Evolutionary conservation across 2,113 vertebrate genomes (phyloP).

Genomic region (Sigmodon hispidus): DNA sequence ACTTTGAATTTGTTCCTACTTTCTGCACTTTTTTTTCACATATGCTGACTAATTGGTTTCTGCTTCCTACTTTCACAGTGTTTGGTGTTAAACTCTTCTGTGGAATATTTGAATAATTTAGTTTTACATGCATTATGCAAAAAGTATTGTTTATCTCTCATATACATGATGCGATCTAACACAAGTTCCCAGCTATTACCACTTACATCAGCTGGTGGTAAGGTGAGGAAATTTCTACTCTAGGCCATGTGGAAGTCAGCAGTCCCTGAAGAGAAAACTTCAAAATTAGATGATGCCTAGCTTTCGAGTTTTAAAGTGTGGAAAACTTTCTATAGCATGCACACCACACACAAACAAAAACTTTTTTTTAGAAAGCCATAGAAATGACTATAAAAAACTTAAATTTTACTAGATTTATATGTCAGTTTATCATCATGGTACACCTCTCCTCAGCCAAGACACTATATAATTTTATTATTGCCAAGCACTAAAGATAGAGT

Average conservation of each 20-base stretch:
- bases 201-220: too few species aligned
- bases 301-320: not conserved
- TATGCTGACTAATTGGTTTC: not conserved
- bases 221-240: accelerated
- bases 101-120: not conserved
- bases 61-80: not conserved
- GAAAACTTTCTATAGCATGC: not conserved
- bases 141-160: not conserved
- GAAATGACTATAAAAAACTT: not conserved
- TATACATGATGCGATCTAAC: not conserved
- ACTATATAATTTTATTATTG: accelerated
- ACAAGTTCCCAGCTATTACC: not conserved
- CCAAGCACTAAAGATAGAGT: not conserved
- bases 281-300: accelerated
- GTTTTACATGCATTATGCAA: not conserved
- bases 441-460: not conserved
- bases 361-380: not conserved
- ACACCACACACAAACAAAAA: not conserved
- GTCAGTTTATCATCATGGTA: not conserved
- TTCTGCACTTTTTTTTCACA: not conserved
- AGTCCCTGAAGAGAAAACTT: accelerated
- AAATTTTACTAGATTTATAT: not conserved
- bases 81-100: not conserved
- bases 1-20: not conserved
- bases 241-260: too few species aligned